phyloP scores from a whole-genome alignment of 2,797 vertebrate genomes.

The Coluber constrictor region DNA sequence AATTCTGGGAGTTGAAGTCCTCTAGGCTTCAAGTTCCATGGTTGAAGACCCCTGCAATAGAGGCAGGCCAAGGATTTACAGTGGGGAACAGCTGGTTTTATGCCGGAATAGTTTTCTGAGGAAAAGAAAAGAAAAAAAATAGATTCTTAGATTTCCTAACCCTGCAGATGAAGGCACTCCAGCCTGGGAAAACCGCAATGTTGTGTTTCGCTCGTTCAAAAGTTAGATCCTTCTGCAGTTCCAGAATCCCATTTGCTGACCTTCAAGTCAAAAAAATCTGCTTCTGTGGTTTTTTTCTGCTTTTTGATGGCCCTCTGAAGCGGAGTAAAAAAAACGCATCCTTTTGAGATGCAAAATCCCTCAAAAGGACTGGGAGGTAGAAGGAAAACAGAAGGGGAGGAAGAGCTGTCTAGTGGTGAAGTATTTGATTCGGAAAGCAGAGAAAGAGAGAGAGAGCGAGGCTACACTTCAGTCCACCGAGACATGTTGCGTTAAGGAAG shows the following conservation, averaged over 20 bases:
- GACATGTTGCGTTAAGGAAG: not conserved
- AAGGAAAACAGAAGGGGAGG: not conserved
- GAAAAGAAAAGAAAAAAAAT: not conserved
- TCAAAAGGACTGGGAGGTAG: not conserved
- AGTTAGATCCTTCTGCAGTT: not conserved
- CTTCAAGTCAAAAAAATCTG: not conserved
- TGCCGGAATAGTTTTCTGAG: not conserved
- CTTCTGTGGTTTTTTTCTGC: not conserved
- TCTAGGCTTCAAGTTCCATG: too few species aligned
- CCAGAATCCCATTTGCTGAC: not conserved
- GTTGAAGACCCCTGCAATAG: not conserved
- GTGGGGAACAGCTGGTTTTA: not conserved
- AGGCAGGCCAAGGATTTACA: not conserved
- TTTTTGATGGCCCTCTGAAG: not conserved
- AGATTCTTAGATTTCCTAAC: not conserved
- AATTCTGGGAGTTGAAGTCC: too few species aligned
- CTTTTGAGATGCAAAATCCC: conserved; percentile 8
- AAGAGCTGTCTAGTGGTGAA: not conserved
- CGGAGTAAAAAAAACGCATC: not conserved
- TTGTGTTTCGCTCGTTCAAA: not conserved
- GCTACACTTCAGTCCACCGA: not conserved
- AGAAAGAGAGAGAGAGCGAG: not conserved
- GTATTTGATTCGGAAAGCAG: not conserved
- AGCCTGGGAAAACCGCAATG: not conserved
- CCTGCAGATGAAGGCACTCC: not conserved